These are phyloP conservation scores for Tauraco erythrolophus DNA, from an alignment of 2,113 vertebrate species.

Conservation along the genomic window DNA sequence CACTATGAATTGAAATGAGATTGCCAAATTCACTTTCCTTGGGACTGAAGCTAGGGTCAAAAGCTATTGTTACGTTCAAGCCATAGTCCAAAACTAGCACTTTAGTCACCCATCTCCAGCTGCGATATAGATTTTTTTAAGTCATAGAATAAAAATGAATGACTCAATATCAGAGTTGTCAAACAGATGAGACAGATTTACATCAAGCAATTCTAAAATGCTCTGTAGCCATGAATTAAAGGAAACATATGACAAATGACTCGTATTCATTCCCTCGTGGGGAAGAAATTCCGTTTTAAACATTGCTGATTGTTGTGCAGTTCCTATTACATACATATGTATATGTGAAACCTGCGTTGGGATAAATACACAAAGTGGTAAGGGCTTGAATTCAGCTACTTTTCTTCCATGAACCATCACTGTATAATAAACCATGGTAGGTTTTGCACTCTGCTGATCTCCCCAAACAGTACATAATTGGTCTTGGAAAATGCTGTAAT, in stretches of 20 bases:
- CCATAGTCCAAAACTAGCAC: not conserved
- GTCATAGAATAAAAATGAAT: conserved; percentile 43
- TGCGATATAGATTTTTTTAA: conserved; percentile 56
- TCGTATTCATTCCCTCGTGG: conserved; percentile 10
- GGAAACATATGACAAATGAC: conserved; percentile 41
- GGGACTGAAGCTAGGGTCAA: conserved; percentile 42
- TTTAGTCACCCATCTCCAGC: conserved; percentile 24
- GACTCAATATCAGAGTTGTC: conserved; percentile 39
- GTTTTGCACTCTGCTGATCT: conserved; percentile 60
- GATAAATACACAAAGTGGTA: conserved; percentile 6
- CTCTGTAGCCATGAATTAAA: conserved; percentile 48
- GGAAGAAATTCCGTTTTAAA: conserved; percentile 56
- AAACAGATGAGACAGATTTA: conserved; percentile 47
- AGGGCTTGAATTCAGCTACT: not conserved
- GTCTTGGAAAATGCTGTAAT: conserved; percentile 73
- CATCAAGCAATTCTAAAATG: conserved; percentile 48
- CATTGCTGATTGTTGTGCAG: conserved; percentile 30
- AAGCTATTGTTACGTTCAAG: conserved; percentile 37
- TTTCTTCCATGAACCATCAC: conserved; percentile 28
- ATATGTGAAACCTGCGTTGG: not conserved
- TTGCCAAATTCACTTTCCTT: conserved; percentile 64
- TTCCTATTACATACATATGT: not conserved
- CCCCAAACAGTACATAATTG: conserved; percentile 58
- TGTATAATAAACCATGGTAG: conserved; percentile 50
- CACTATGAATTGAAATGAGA: conserved; percentile 62